These are phyloP conservation scores for Picus viridis DNA, from an alignment of 2,797 vertebrate species.

Conservation along the genomic window DNA sequence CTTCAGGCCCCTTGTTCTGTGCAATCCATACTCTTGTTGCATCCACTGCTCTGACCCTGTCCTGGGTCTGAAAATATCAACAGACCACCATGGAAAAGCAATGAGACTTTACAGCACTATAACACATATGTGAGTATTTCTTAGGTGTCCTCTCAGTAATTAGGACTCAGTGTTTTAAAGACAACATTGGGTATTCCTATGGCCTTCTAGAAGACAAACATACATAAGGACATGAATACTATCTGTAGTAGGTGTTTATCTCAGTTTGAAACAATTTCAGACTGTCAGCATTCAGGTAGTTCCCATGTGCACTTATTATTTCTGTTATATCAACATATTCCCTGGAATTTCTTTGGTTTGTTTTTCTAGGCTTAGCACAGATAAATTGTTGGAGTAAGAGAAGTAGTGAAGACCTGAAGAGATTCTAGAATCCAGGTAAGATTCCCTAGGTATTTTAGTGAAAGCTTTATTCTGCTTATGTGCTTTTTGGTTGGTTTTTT, in stretches of 20 bases:
- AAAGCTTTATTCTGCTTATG: neutral
- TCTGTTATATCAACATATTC: neutral
- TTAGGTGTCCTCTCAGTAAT: neutral
- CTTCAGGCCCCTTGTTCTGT: neutral
- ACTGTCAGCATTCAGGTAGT: neutral
- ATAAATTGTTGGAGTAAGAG: neutral
- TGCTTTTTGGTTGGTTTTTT: too few relatives aligned
- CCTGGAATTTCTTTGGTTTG: neutral
- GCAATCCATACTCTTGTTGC: neutral
- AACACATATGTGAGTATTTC: neutral
- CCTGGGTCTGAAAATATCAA: neutral
- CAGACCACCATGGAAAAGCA: neutral
- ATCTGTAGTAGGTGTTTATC: neutral
- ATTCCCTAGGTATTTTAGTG: neutral
- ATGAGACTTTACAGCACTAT: neutral
- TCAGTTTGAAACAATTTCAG: neutral
- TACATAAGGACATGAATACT: neutral
- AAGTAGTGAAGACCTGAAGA: neutral
- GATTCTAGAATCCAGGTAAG: neutral
- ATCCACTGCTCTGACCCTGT: accelerated
- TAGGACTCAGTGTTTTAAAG: neutral
- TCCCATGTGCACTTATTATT: neutral
- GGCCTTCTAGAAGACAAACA: neutral
- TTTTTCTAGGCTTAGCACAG: neutral
- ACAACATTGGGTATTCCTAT: neutral